Percentiles rank a stretch among this genome's conserved stretches.
Evolutionary conservation across 2,113 vertebrate species (phyloP).

Genomic region (Elgaria multicarinata): DNA sequence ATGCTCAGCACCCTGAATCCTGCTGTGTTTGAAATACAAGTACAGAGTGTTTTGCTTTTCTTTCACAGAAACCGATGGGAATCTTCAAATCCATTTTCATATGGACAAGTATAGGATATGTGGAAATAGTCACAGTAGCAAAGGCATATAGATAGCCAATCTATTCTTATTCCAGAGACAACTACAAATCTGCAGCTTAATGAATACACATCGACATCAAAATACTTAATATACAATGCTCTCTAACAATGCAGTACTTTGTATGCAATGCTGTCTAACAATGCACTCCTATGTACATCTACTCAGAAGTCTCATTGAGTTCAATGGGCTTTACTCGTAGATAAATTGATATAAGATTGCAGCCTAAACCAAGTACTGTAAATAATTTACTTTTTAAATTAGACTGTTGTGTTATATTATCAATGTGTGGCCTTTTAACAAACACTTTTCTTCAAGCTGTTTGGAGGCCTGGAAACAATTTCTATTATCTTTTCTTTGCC

Average conservation of each 20-base stretch:
- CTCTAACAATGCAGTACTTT: no score
- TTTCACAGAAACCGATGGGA: not conserved
- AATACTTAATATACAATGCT: no score
- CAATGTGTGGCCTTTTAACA: not conserved
- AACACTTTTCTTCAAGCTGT: not conserved
- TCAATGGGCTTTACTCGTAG: not conserved
- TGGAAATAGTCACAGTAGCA: not conserved
- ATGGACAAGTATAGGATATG: not conserved
- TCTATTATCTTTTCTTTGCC: constrained; percentile 21
- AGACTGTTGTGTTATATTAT: not conserved
- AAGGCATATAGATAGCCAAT: not conserved
- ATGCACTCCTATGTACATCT: not conserved
- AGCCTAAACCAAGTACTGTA: not conserved
- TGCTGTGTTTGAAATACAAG: not conserved
- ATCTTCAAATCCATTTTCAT: not conserved
- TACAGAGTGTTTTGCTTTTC: not conserved
- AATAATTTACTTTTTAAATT: not conserved
- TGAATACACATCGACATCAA: not conserved
- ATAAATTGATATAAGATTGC: not conserved
- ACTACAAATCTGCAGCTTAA: not conserved
- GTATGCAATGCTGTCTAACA: not conserved
- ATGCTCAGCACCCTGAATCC: not conserved
- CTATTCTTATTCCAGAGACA: not conserved
- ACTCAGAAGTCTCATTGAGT: not conserved
- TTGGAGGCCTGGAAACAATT: not conserved